These are phyloP conservation scores for Julus scandinavius DNA, from an alignment of 2,888 invertebrate species.

Conservation along the genomic window DNA sequence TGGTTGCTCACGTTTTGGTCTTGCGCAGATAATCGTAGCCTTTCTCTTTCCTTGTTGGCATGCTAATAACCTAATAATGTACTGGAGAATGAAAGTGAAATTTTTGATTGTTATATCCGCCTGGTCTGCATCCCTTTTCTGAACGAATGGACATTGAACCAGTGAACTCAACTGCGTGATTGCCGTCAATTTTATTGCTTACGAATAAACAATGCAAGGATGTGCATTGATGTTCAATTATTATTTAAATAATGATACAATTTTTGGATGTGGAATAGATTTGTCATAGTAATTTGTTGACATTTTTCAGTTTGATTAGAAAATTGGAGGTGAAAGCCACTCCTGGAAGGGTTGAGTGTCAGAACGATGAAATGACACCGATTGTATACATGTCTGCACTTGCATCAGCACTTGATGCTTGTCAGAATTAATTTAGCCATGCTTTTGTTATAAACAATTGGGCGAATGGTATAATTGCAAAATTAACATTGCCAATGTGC, in stretches of 20 bases:
- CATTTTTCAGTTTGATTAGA: neutral
- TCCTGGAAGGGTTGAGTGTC: neutral
- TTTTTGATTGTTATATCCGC: constrained; percentile 30
- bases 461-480: no score
- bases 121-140: neutral
- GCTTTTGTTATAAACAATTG: no score
- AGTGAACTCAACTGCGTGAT: neutral
- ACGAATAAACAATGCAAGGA: constrained; percentile 25
- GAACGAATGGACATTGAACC: constrained; percentile 11
- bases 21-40: neutral
- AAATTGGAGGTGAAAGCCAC: neutral
- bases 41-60: constrained; percentile 27
- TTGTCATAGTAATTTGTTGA: neutral
- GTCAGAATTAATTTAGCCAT: no score
- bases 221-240: neutral
- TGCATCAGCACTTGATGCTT: no score
- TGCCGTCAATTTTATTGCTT: neutral
- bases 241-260: neutral
- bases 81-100: neutral
- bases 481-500: no score
- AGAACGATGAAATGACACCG: neutral
- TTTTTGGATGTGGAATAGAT: neutral
- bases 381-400: no score
- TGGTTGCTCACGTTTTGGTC: neutral
- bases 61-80: constrained; percentile 1